Evolutionary conservation across 1,140 invertebrate species (phyloP), one percentile per base, ranked within the genome.

Genomic region (Cyphomyrmex costatus): DNA sequence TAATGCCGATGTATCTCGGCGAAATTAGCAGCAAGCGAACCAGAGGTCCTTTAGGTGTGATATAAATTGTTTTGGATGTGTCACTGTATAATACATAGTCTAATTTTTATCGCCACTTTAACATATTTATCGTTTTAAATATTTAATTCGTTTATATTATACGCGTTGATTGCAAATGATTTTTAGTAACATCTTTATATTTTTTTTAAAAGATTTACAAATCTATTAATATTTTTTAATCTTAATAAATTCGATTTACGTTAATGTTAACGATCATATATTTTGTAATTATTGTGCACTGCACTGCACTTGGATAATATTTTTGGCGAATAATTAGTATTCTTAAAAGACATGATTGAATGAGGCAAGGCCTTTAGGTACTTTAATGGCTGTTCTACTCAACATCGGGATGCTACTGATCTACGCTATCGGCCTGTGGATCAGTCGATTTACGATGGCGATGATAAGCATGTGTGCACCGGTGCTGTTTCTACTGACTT

Each of bases 1-100:
- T 95, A 4, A 94, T 95, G 61, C 96, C 96, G 0, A 95, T 97
- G 86, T 97, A 97, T 87, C 93, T 97, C 2, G 96, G 96, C 19
- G 97, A 97, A 92, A 96, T 96, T 3, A 96, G 96, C 3, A 96
- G 95, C 10, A 96, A 96, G 86, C 93, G 94, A 53, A 95, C 96
- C 3, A 92, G 97, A 24, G 97, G 97, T 3, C 93, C 96, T 1
- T 92, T 97, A 53, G 96, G 90, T 68, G 74, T 76, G 66, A 71
- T 46, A 36, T 74, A n/a, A 74, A 21, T 21, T 80, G 30, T 80
- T 56, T 68, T 49, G n/a, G 5, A 16, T 21, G 16, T 3, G 33
- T 70, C 51, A 36, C 30, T 6, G 16, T 30, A 19, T 51, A 30
- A 7, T 73, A 33, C 30, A 3, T 21, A 65, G 19, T 0, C 10